Evolutionary conservation across 2,888 invertebrate genomes (phyloP), one percentile per base, ranked within the genome.

Genomic region (Mantis religiosa): DNA sequence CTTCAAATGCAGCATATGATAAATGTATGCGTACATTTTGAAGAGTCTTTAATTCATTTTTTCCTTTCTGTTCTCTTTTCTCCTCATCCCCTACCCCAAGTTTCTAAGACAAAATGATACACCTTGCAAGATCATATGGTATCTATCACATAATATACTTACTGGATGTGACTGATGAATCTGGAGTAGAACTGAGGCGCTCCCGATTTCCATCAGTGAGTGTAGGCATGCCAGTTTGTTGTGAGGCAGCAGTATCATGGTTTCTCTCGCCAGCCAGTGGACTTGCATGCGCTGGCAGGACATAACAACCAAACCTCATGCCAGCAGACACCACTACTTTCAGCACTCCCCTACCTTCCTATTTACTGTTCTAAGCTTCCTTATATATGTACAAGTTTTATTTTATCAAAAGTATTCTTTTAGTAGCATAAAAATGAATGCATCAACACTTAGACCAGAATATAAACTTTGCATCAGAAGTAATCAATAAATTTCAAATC

Each of bases 211-310:
- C 71, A 28, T 71, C 25, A 28, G 84, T 28, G 25, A 0, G 54
- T 20, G 25, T 20, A 3, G 54, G 54, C 54, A 71, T 71, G 54
- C 54, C 54, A 71, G 54, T 71, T 3, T n/a, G 85, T 34, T 85
- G 85, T 27, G 27, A 9, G 15, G 27, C 47, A 27, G 47, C 85
- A 54, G 28, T n/a, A n/a, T 82, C 81, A 28, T 81, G 28, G 81
- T 71, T 81, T 83, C 20, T 41, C 25, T 85, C 28, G 84, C n/a
- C 9, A 54, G 86, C 25, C 34, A 27, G 86, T 82, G 82, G 71
- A 86, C 28, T 34, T 12, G 81, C 89, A 89, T 89, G 89, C 89
- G 86, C 89, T 88, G 82, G 28, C 27, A 81, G 82, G 25, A 47
- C n/a, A 71, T 25, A 82, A 88, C 20, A 28, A 84, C 54, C 82